Percentiles rank a stretch among this genome's conserved stretches.
These are phyloP conservation scores for Drosophila cognata DNA, from an alignment of 2,888 invertebrate species.

Conservation along the genomic window DNA sequence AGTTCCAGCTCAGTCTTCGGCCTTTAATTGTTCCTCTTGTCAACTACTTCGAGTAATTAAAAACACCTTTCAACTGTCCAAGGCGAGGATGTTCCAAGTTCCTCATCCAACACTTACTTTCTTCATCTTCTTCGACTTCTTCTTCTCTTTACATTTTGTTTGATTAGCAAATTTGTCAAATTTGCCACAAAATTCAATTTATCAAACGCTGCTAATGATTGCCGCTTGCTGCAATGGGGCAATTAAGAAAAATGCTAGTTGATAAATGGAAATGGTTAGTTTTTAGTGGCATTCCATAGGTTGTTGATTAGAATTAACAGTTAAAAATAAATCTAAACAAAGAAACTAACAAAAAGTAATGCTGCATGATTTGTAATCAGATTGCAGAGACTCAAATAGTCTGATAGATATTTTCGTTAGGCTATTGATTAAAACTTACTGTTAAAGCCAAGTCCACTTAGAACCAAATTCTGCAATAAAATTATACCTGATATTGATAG, in stretches of 20 bases:
- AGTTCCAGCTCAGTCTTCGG: slow-evolving; percentile 27
- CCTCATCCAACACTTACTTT: neutral
- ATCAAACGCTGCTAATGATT: slow-evolving; percentile 73
- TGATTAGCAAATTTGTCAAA: slow-evolving; percentile 74
- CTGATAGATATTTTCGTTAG: neutral
- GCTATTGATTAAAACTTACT: neutral
- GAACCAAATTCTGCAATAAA: neutral
- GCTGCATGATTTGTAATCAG: neutral
- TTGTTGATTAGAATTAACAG: neutral
- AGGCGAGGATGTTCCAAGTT: slow-evolving; percentile 35
- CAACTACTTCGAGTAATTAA: slow-evolving; percentile 81
- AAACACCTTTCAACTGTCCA: slow-evolving; percentile 83
- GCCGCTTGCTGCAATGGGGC: slow-evolving; percentile 42
- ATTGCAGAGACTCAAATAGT: neutral
- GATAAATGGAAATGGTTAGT: slow-evolving; percentile 2
- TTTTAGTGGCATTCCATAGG: neutral
- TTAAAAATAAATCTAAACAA: neutral
- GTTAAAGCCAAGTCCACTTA: neutral
- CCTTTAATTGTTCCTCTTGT: slow-evolving; percentile 72
- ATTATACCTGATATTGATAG: neutral
- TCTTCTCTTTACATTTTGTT: slow-evolving; percentile 47
- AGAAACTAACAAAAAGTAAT: neutral
- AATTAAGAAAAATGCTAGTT: slow-evolving; percentile 6
- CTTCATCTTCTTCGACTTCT: neutral
- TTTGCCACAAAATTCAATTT: slow-evolving; percentile 71